phyloP scores from a whole-genome alignment of 2,113 vertebrate genomes.

The Chamaea fasciata region DNA sequence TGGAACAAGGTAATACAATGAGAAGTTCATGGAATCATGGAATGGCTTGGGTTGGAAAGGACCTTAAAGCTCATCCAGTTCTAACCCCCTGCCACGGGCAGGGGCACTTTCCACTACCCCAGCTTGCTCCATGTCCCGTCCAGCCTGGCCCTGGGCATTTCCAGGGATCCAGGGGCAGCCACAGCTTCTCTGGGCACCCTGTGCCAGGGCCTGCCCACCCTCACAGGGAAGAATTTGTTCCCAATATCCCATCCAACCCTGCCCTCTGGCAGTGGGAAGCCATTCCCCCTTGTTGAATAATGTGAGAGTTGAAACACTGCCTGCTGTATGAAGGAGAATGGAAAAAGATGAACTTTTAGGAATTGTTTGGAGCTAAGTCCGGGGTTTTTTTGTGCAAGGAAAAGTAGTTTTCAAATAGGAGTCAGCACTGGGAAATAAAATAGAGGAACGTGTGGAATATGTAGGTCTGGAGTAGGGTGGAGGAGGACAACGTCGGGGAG shows the following conservation, averaged over 20 bases:
- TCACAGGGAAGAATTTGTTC: accelerated
- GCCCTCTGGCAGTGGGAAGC: neutral
- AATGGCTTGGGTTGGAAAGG: neutral
- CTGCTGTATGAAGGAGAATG: neutral
- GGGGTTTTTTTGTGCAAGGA: neutral
- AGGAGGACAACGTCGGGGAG: neutral
- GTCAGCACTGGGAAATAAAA: neutral
- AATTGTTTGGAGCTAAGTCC: neutral
- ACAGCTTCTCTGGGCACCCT: neutral
- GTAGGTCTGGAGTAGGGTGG: neutral
- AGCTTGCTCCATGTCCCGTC: accelerated
- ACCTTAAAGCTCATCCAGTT: neutral
- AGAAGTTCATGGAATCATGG: neutral
- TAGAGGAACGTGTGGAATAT: neutral
- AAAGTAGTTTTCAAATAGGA: neutral
- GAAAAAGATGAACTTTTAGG: neutral
- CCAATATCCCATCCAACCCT: neutral
- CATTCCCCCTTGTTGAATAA: neutral
- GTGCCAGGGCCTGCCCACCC: neutral
- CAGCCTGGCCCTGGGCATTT: accelerated
- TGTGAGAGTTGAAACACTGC: neutral
- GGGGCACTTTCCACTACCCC: neutral
- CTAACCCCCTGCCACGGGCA: neutral
- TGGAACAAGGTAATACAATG: neutral
- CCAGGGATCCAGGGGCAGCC: neutral